Percentiles rank a stretch among this genome's conserved stretches.
These are phyloP conservation scores for Zosterops hypoxanthus DNA, from an alignment of 2,113 vertebrate genomes.

Conservation along the genomic window DNA sequence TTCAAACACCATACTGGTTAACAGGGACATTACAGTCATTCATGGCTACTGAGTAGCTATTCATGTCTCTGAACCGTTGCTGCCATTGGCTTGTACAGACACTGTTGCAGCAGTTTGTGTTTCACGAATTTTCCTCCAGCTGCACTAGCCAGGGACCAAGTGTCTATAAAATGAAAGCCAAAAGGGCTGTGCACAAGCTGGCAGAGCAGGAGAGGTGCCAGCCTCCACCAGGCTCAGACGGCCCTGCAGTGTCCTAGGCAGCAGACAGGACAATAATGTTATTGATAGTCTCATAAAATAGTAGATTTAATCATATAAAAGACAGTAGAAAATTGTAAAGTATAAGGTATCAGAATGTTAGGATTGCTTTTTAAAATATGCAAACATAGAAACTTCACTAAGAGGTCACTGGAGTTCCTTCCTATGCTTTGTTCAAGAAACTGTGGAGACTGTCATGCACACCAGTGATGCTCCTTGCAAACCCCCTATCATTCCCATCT, in stretches of 20 bases:
- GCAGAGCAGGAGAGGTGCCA: neutral
- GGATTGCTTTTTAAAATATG: neutral
- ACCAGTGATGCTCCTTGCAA: neutral
- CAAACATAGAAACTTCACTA: neutral
- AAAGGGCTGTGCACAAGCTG: neutral
- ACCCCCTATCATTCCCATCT: neutral
- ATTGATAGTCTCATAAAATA: neutral
- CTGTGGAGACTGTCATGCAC: neutral
- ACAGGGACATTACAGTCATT: neutral
- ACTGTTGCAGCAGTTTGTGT: no score
- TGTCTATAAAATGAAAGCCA: neutral
- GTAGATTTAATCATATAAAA: neutral
- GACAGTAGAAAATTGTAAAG: neutral
- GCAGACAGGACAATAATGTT: neutral
- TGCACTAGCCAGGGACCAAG: neutral
- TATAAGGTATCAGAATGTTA: neutral
- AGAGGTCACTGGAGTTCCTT: neutral
- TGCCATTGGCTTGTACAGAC: neutral
- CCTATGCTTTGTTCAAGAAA: neutral
- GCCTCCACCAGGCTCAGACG: neutral
- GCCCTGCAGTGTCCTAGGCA: neutral
- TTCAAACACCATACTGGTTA: neutral
- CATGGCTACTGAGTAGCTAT: neutral
- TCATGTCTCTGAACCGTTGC: neutral
- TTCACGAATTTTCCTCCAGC: neutral